Conservation (phyloP, 2,113 vertebrate genomes). For the Catharus bicknelli region DNA sequence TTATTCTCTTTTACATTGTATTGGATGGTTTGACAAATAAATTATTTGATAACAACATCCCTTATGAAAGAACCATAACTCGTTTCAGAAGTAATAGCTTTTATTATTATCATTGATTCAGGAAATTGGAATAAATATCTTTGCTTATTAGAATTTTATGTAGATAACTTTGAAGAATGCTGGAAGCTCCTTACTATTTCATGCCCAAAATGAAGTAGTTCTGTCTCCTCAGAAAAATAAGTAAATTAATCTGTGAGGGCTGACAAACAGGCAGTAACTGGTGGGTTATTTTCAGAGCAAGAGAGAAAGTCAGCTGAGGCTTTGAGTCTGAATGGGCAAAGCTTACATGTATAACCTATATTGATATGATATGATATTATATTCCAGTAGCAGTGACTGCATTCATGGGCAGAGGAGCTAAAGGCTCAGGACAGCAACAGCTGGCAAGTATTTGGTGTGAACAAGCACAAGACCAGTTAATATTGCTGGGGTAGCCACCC, state of each 20-base stretch:
- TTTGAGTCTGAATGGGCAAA: neutral
- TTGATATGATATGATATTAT: too few relatives aligned
- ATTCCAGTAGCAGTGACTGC: neutral
- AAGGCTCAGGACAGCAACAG: neutral
- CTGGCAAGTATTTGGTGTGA: neutral
- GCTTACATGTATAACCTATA: accelerated
- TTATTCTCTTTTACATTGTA: neutral
- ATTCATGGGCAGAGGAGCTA: neutral
- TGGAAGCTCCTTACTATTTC: conserved; percentile 5
- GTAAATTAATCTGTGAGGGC: neutral
- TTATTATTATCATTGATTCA: neutral
- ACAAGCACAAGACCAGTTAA: neutral
- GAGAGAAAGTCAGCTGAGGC: neutral
- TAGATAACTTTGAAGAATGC: neutral
- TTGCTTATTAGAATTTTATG: conserved; percentile 11
- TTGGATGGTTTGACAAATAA: neutral
- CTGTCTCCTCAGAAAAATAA: neutral
- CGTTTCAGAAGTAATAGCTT: neutral
- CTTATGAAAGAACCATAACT: neutral
- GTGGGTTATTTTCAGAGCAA: neutral
- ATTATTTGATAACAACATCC: neutral
- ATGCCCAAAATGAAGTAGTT: neutral
- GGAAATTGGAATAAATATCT: conserved; percentile 15
- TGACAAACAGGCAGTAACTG: neutral
- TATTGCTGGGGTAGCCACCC: neutral